Percentiles rank a stretch among this genome's conserved stretches.
Conservation (phyloP, 2,113 vertebrate species). For the Dryoscopus gambensis region DNA sequence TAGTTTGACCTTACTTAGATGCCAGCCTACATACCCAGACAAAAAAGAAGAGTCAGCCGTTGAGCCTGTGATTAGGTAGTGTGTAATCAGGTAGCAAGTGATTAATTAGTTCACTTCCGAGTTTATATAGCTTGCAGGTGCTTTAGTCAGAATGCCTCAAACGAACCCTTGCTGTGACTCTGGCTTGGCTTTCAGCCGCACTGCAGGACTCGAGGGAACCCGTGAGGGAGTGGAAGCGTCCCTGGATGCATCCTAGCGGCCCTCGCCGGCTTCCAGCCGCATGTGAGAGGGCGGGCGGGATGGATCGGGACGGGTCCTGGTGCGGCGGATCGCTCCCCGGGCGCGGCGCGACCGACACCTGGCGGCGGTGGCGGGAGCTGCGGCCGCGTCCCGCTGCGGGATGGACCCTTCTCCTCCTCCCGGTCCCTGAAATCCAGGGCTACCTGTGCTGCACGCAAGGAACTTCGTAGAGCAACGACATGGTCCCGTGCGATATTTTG, state of each 20-base stretch:
- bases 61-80: not conserved
- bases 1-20: not conserved
- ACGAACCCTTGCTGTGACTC: rapidly evolving
- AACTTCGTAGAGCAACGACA: rapidly evolving
- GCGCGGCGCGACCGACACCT: not conserved
- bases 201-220: not conserved
- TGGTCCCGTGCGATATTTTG: rapidly evolving
- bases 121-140: not conserved
- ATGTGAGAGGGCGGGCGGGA: not conserved
- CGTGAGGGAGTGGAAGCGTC: not conserved
- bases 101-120: not conserved
- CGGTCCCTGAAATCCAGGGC: rapidly evolving
- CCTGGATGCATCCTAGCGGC: not conserved
- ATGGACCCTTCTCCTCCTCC: not conserved
- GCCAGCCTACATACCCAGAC: not conserved
- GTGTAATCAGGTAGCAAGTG: not conserved
- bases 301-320: not conserved
- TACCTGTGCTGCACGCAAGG: rapidly evolving
- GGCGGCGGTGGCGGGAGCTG: not conserved
- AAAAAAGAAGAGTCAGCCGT: not conserved
- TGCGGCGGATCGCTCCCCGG: not conserved
- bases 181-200: not conserved
- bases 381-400: not conserved
- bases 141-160: not conserved
- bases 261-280: not conserved